Evolutionary conservation across 2,797 vertebrate genomes (phyloP).

Genomic region (Propithecus deckenii): DNA sequence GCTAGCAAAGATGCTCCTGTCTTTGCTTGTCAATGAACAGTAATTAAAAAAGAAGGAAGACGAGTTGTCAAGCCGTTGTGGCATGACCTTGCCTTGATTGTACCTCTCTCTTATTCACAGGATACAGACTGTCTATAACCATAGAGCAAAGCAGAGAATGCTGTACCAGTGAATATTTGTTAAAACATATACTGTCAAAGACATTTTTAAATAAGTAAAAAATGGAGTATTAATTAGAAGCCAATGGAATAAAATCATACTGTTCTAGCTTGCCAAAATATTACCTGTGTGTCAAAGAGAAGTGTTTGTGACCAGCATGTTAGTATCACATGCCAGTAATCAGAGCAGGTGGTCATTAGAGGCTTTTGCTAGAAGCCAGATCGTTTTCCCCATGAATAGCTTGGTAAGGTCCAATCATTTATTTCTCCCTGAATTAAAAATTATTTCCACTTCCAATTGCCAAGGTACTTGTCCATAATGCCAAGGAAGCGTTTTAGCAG

Average conservation of each 20-base stretch:
- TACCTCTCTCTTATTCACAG: neutral
- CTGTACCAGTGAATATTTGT: neutral
- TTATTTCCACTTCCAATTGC: slow-evolving; percentile 6
- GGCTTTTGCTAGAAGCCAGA: slow-evolving; percentile 37
- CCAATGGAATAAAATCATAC: slow-evolving; percentile 44
- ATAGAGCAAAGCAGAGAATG: neutral
- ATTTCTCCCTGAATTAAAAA: slow-evolving; percentile 56
- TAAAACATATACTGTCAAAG: slow-evolving; percentile 34
- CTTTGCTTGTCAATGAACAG: slow-evolving; percentile 16
- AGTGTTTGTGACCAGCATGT: slow-evolving; percentile 34
- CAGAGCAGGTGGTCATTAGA: slow-evolving; percentile 66
- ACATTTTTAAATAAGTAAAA: neutral
- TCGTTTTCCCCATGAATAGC: slow-evolving; percentile 42
- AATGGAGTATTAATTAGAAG: slow-evolving; percentile 57
- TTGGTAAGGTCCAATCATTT: slow-evolving; percentile 38
- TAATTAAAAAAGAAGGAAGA: slow-evolving; percentile 28
- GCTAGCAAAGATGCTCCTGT: neutral
- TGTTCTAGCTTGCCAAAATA: slow-evolving; percentile 47
- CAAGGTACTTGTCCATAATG: slow-evolving; percentile 44
- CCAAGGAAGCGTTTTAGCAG: slow-evolving; percentile 64
- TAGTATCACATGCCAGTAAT: slow-evolving; percentile 25
- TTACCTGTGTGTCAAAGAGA: slow-evolving; percentile 68
- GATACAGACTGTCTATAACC: neutral
- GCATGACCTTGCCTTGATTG: neutral
- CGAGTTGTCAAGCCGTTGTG: neutral